Percentiles rank a stretch among this genome's conserved stretches.
Evolutionary conservation across 2,888 invertebrate genomes (phyloP).

Genomic region (Nemurella pictetii): DNA sequence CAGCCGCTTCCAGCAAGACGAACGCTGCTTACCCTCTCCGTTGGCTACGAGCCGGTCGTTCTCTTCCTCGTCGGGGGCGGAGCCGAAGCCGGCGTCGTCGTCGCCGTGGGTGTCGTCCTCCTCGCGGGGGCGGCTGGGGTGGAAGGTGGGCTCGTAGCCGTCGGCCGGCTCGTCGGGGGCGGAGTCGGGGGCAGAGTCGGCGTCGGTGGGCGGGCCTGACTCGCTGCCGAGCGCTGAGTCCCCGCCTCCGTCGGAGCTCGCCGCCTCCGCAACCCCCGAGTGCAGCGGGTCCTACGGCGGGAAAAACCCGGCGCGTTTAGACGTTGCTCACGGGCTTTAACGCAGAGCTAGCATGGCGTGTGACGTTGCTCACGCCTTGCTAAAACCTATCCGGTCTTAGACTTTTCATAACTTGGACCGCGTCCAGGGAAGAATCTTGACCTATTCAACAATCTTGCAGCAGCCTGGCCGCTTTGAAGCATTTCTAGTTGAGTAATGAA

Average conservation of each 20-base stretch:
- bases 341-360: too few relatives aligned
- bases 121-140: too few relatives aligned
- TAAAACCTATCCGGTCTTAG: too few relatives aligned
- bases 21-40: background rate
- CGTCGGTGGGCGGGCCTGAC: background rate
- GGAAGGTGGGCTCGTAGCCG: slow-evolving; percentile 43
- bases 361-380: too few relatives aligned
- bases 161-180: slow-evolving; percentile 24
- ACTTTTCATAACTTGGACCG: too few relatives aligned
- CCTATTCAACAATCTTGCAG: too few relatives aligned
- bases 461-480: too few relatives aligned
- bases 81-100: background rate
- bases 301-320: too few relatives aligned
- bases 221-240: background rate
- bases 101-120: slow-evolving; percentile 48
- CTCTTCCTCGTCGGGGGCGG: background rate
- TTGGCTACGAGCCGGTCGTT: background rate
- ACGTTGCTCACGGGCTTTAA: too few relatives aligned
- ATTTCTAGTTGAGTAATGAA: too few relatives aligned
- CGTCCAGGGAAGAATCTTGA: too few relatives aligned
- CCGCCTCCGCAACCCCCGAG: background rate
- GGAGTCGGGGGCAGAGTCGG: background rate
- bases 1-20: too few relatives aligned
- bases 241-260: background rate
- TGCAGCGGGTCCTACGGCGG: background rate